Percentiles rank a stretch among this genome's conserved stretches.
phyloP scores from a whole-genome alignment of 2,113 vertebrate species.

The Poeciliopsis prolifica region DNA sequence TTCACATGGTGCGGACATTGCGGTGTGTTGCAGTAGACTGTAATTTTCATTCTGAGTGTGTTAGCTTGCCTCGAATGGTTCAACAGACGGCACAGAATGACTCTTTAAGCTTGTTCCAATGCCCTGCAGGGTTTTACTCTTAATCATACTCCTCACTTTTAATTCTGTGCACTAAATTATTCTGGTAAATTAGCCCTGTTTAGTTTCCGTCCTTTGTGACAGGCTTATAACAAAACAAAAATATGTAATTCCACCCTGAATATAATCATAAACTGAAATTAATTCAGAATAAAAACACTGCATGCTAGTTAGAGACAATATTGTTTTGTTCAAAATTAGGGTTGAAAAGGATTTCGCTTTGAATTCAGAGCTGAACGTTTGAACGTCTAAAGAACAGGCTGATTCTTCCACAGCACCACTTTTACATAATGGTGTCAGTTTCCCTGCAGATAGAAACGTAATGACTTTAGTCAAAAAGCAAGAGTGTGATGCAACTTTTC shows the following conservation, averaged over 20 bases:
- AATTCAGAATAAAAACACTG: neutral
- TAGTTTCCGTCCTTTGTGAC: neutral
- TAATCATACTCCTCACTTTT: constrained; percentile 2
- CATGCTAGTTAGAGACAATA: neutral
- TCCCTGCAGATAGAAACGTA: constrained; percentile 14
- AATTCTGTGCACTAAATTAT: neutral
- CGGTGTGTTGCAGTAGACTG: neutral
- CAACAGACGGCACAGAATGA: neutral
- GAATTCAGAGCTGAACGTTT: neutral
- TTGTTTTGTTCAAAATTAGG: neutral
- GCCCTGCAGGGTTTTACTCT: constrained; percentile 5
- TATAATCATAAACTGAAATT: neutral
- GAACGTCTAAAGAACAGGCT: neutral
- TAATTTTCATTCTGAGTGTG: neutral
- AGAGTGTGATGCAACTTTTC: constrained; percentile 40
- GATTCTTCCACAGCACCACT: neutral
- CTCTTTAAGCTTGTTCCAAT: constrained; percentile 2
- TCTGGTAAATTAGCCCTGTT: constrained; percentile 1
- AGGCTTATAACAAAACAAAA: neutral
- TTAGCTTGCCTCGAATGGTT: neutral
- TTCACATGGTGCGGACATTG: neutral
- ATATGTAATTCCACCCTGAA: neutral
- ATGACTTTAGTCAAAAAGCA: constrained; percentile 31
- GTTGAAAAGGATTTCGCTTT: neutral
- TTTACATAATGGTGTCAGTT: constrained; percentile 1